Evolutionary conservation across 2,797 vertebrate species (phyloP).

Genomic region (Cygnus olor): DNA sequence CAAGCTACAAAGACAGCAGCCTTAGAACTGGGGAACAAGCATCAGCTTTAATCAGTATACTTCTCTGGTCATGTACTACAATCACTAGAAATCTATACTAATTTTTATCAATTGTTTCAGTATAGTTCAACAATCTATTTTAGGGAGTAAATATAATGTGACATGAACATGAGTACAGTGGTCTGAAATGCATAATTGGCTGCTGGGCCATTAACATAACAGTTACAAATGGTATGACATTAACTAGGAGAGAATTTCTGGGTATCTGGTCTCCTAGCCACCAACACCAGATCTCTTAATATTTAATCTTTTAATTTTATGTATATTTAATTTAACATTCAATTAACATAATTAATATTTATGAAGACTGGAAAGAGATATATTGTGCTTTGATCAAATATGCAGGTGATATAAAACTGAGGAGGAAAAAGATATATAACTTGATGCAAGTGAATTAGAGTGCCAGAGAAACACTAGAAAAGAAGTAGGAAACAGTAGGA

Average conservation of each 20-base stretch:
- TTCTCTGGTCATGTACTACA: background rate
- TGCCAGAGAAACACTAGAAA: background rate
- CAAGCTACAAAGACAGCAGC: background rate
- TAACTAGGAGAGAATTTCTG: slow-evolving; percentile 28
- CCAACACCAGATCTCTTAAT: slow-evolving; percentile 9
- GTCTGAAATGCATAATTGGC: background rate
- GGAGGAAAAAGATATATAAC: background rate
- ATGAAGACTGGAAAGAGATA: slow-evolving; percentile 1
- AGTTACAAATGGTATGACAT: slow-evolving; percentile 16
- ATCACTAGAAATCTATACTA: background rate
- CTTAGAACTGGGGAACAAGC: background rate
- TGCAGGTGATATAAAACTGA: background rate
- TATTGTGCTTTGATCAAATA: slow-evolving; percentile 25
- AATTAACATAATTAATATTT: slow-evolving; percentile 49
- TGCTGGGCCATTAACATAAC: slow-evolving; percentile 10
- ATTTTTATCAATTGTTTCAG: background rate
- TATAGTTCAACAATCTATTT: background rate
- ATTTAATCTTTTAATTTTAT: slow-evolving; percentile 54
- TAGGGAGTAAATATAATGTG: background rate
- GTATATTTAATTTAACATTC: slow-evolving; percentile 35
- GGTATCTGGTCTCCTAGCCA: background rate
- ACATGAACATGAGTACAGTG: background rate
- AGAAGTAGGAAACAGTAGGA: background rate
- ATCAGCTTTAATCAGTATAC: background rate
- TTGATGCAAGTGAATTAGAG: background rate